phyloP scores from a whole-genome alignment of 2,797 vertebrate genomes.

The Furcifer pardalis region DNA sequence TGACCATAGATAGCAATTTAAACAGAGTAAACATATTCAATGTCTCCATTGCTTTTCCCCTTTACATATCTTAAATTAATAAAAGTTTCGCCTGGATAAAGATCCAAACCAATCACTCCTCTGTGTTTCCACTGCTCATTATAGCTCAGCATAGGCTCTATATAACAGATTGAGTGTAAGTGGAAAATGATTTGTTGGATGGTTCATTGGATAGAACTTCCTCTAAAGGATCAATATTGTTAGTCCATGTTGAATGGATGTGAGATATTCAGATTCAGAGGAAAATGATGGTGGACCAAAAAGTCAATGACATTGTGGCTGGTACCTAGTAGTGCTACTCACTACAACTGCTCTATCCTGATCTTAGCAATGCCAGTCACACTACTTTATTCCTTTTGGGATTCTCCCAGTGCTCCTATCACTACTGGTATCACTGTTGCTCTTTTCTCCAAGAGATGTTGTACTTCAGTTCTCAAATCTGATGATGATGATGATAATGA shows the following conservation, averaged over 20 bases:
- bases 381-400: no score
- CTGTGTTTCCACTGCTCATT: slow-evolving; percentile 8
- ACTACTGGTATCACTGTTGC: no score
- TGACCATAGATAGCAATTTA: slow-evolving; percentile 22
- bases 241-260: background rate
- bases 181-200: slow-evolving; percentile 4
- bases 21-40: background rate
- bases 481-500: no score
- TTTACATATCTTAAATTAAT: slow-evolving; percentile 22
- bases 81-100: slow-evolving; percentile 2
- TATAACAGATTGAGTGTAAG: slow-evolving; percentile 1
- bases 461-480: no score
- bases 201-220: slow-evolving; percentile 11
- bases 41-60: slow-evolving; percentile 3
- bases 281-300: background rate
- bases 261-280: background rate
- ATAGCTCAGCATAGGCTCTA: background rate
- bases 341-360: no score
- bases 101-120: slow-evolving; percentile 10
- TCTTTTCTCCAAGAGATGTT: no score
- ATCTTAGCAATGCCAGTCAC: no score
- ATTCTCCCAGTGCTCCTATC: no score
- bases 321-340: no score
- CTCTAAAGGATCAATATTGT: background rate
- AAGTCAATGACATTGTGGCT: no score